Base-by-base conservation (phyloP, 2,797 vertebrate genomes). In the Lagocephalus sceleratus region DNA sequence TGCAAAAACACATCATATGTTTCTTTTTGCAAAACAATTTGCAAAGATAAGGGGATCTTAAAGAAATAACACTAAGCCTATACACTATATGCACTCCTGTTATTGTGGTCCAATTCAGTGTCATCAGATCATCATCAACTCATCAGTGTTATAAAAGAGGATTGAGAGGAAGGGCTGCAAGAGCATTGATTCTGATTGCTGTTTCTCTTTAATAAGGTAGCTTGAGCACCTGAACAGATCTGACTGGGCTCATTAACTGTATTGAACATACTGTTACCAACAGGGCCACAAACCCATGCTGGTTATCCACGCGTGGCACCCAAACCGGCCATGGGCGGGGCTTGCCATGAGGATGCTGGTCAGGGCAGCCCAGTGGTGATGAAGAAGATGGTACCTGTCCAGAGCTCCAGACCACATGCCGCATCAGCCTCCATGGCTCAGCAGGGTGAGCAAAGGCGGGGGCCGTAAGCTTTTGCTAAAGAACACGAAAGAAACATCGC, bases 311-410 rank as follows among this genome's bases (percentile, higher is more conserved):
- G 83, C 25, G 83, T 91, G 1, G 69, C 81, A 46, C 93, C 90
- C 43, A 94, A 92, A 66, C 88, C 88, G 83, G 85, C 76, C 16
- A 32, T 84, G 1, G 85, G 39, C 1, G 87, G 3, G 61, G 89
- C 82, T 5, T 91, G 66, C 54, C 73, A 77, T 50, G 81, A 82
- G 3, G 89, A 85, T 14, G 79, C 54, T 0, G 78, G 78, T 16
- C 87, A 88, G 49, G 80, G 68, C 47, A 77, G 87, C 66, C 85
- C 87, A 5, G 81, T 82, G 65, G 91, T 90, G 11, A 75, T 92
- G 84, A 94, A 92, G 84, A 91, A 92, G 63, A 86, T 89, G 57
- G 83, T 89, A 54, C 85, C 92, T 0, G 80, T 92, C 42, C 94
- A 94, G 66, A 92, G 89, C 56, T 72, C 90, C n/a, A 90, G 93